Base-by-base conservation (phyloP, 2,888 invertebrate species). In the Antheraea assamensis region DNA sequence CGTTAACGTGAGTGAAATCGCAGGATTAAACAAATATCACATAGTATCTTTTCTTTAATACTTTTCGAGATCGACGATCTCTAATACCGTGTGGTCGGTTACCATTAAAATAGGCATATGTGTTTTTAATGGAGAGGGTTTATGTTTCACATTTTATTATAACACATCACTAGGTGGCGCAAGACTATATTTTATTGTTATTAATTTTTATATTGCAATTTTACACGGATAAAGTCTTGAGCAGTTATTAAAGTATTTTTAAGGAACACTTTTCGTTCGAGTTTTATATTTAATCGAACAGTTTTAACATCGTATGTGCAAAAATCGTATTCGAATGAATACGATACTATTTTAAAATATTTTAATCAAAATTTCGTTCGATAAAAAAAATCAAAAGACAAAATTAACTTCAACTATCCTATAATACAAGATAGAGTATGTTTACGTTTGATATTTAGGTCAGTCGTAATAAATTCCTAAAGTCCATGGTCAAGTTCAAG, bases 401-500 rank as follows among this genome's bases (percentile, higher is more conserved):
- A n/a, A 66, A 66, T 66, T 35, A 35, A n/a, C 68, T 27, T 27
- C 21, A 64, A 64, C 30, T 64, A 64, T 30, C 19, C 30, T 35
- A n/a, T 68, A 68, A 68, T 35, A 68, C 35, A 21, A n/a, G 68
- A 35, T 24, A 10, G n/a, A 68, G 31, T 68, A 68, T 68, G 35
- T 68, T 68, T 68, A 68, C 68, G 70, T 74, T 76, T 80, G 79
- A 77, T 81, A 81, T 81, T 78, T 81, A 75, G 80, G 79, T 75
- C 77, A 79, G 70, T 47, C 70, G 70, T 73, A 35, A 35, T 73
- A 70, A 70, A 73, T 68, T 68, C 47, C 79, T 85, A 85, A 86
- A 86, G 82, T 83, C 78, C 85, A 86, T 83, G 87, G 86, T 83
- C 85, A 86, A 85, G 86, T 86, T 86, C 84, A 86, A 79, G 80